A percentile compares a stretch with the other conserved stretches of the same genome.
Conservation (phyloP, 2,888 invertebrate species). For the Synanthedon andrenaeformis region DNA sequence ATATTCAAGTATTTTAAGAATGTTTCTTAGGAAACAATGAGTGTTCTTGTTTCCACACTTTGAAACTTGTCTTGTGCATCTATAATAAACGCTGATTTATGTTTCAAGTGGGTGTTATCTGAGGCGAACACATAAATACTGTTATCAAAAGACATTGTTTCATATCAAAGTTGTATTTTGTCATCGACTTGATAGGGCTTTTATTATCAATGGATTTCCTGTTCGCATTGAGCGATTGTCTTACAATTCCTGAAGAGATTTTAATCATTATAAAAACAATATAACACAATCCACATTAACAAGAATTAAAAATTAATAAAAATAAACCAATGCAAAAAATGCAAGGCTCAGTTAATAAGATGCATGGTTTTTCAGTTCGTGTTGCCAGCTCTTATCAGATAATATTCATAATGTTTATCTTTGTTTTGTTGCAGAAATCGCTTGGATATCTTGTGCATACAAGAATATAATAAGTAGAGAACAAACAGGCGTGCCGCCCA, state of each 20-base stretch:
- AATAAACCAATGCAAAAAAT: not conserved
- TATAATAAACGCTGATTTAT: not conserved
- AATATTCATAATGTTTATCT: slow-evolving; percentile 24
- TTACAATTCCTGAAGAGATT: too few relatives aligned
- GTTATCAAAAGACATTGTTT: slow-evolving; percentile 19
- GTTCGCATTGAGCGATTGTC: slow-evolving; percentile 10
- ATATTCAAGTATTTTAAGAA: too few relatives aligned
- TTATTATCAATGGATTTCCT: slow-evolving; percentile 30
- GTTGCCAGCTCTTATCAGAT: slow-evolving; percentile 18
- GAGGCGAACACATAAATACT: slow-evolving; percentile 24
- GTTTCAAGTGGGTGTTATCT: slow-evolving; percentile 18
- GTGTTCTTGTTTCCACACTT: too few relatives aligned
- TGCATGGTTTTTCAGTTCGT: not conserved
- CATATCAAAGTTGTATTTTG: slow-evolving; percentile 9
- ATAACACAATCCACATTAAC: too few relatives aligned
- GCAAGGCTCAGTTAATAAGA: not conserved
- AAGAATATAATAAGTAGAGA: slow-evolving; percentile 58
- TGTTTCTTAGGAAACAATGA: too few relatives aligned
- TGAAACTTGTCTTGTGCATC: not conserved
- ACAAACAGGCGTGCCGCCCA: slow-evolving; percentile 54
- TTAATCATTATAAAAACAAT: too few relatives aligned
- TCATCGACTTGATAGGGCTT: slow-evolving; percentile 19
- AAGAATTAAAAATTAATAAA: not conserved
- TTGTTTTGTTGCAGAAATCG: slow-evolving; percentile 62
- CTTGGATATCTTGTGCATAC: slow-evolving; percentile 58